These are phyloP conservation scores for Buphagus erythrorhynchus DNA, from an alignment of 2,797 vertebrate genomes.

Conservation along the genomic window DNA sequence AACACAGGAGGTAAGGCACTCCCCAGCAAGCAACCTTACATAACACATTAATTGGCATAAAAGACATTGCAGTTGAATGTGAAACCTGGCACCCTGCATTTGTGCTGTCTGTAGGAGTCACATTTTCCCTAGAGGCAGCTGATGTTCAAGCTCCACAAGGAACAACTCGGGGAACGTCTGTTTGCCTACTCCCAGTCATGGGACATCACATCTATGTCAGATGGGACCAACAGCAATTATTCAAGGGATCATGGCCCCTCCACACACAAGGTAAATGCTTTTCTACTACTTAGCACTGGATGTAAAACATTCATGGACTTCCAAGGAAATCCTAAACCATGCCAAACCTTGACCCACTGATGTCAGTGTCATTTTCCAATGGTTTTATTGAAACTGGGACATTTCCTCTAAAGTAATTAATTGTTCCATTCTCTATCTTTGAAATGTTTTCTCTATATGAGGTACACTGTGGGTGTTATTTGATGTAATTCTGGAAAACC, in stretches of 20 bases:
- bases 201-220: neutral
- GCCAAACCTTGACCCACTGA: neutral
- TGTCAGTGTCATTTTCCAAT: neutral
- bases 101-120: too few relatives aligned
- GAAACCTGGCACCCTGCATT: neutral
- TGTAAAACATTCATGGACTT: neutral
- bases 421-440: neutral
- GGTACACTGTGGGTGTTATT: neutral
- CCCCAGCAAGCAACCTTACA: neutral
- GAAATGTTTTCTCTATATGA: neutral
- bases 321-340: neutral
- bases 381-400: neutral
- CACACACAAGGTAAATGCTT: rapidly evolving
- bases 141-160: neutral
- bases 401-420: neutral
- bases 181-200: neutral
- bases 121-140: neutral
- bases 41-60: neutral
- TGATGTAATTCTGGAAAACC: neutral
- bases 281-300: neutral
- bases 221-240: neutral
- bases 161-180: neutral
- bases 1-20: rapidly evolving
- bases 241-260: neutral
- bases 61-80: neutral